A percentile compares a stretch with the other conserved stretches of the same genome.
Evolutionary conservation across 92 coral and sea anemone genomes (phyloP).

Genomic region (Zoanthus sociatus): DNA sequence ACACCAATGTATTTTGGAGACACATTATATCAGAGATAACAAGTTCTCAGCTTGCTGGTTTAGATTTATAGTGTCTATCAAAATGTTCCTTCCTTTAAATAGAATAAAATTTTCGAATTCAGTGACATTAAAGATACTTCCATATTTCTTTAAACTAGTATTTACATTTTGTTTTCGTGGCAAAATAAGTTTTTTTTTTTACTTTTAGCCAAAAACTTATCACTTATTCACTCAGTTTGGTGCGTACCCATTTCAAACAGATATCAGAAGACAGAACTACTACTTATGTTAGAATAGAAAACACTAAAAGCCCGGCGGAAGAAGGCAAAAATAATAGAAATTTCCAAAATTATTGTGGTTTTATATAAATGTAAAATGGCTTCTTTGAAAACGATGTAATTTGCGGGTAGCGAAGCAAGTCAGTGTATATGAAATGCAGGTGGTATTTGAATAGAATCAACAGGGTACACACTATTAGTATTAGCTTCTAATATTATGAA

Average conservation of each 20-base stretch:
- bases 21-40: not conserved
- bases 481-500: slow-evolving; percentile 2
- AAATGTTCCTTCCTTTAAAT: not conserved
- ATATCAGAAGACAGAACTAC: not conserved
- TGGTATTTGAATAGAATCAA: not conserved
- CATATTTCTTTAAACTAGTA: not conserved
- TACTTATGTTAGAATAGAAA: not conserved
- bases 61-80: not conserved
- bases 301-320: not conserved
- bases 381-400: not conserved
- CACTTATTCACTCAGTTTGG: not conserved
- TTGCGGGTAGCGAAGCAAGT: slow-evolving; percentile 1
- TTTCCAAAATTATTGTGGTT: slow-evolving; percentile 35
- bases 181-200: not conserved
- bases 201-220: not conserved
- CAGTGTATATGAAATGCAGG: slow-evolving; percentile 26
- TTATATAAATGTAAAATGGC: not conserved
- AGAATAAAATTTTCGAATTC: too few relatives aligned
- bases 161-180: not conserved
- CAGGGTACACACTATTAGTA: not conserved
- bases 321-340: not conserved
- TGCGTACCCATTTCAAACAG: not conserved
- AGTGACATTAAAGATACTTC: not conserved
- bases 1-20: slow-evolving; percentile 16
- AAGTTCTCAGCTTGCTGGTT: not conserved